Evolutionary conservation across 2,797 vertebrate species (phyloP), one percentile per base, ranked within the genome.

Genomic region (Lagodon rhomboides): DNA sequence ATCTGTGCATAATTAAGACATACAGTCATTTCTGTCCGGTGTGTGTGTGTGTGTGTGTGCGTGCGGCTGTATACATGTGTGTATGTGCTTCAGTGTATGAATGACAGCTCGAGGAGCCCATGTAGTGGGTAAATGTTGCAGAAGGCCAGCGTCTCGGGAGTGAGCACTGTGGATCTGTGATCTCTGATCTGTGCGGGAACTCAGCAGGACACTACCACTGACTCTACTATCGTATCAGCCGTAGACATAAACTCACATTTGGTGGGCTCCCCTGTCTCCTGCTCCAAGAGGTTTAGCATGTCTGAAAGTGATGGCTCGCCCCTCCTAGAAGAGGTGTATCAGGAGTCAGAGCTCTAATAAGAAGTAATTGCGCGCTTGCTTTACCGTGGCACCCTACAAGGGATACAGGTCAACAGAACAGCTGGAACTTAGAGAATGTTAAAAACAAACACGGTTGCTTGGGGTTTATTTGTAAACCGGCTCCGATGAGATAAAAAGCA

Each of bases 101-200:
- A 77, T 89, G 89, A 83, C 89, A 91, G 84, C 78, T 89, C 22
- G 34, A 80, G 54, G 56, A 85, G 70, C 75, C 73, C 46, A n/a
- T 90, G 92, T 90, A 84, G 84, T 58, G 86, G 82, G 83, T 94
- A 91, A 94, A 93, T 90, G 93, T 87, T 91, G 86, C 82, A 94
- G 91, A 89, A 92, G 90, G 81, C 89, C 87, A 78, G 82, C 77
- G 84, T 92, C 91, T 92, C 86, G 59, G 69, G 84, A 92, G 86
- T 79, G 75, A 85, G 80, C 80, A 67, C 74, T 81, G 89, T 80
- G 81, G 86, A 94, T 89, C 85, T 87, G 78, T 85, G 89, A 93
- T 93, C 89, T 93, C 82, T 93, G 92, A 94, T 92, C 90, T 92
- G 86, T 77, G 86, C 63, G 50, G 83, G 89, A 91, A 77, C 93